A percentile compares a stretch with the other conserved stretches of the same genome.
Evolutionary conservation across 92 coral and sea anemone genomes (phyloP).

Genomic region (Virgularia gustaviana): DNA sequence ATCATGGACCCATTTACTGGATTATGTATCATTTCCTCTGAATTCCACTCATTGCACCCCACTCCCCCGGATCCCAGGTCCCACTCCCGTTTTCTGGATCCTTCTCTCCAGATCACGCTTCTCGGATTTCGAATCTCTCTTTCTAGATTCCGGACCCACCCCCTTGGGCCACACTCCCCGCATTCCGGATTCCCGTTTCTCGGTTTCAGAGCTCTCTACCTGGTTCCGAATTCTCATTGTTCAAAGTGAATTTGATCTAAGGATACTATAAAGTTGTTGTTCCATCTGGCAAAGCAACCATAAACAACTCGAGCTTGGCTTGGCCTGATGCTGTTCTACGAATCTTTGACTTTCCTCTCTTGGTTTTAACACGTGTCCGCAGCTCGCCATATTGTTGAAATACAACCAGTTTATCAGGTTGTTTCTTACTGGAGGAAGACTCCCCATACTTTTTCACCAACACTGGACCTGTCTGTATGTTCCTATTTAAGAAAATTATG

Average conservation of each 20-base stretch:
- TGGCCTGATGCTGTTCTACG: conserved; percentile 10
- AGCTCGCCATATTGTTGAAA: conserved; percentile 15
- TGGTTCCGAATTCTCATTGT: background rate
- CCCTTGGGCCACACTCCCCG: background rate
- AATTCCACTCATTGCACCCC: background rate
- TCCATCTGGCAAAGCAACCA: conserved; percentile 80
- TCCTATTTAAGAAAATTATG: too few relatives aligned
- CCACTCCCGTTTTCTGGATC: background rate
- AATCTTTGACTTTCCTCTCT: conserved; percentile 49
- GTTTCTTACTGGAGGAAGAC: conserved; percentile 10
- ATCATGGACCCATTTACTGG: background rate
- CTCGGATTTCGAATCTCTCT: background rate
- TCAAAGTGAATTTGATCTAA: background rate
- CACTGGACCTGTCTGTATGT: conserved; percentile 49
- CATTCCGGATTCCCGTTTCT: background rate
- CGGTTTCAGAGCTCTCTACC: background rate
- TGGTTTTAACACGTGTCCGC: conserved; percentile 11
- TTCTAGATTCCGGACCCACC: background rate
- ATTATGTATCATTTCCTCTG: background rate
- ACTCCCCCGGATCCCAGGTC: background rate
- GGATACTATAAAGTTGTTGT: conserved; percentile 94
- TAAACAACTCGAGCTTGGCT: conserved; percentile 40
- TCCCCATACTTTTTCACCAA: conserved; percentile 79
- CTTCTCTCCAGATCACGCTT: background rate
- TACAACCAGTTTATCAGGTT: background rate